Evolutionary conservation across 2,888 invertebrate species (phyloP), one percentile per base, ranked within the genome.

Genomic region (Scaptomyza flava): DNA sequence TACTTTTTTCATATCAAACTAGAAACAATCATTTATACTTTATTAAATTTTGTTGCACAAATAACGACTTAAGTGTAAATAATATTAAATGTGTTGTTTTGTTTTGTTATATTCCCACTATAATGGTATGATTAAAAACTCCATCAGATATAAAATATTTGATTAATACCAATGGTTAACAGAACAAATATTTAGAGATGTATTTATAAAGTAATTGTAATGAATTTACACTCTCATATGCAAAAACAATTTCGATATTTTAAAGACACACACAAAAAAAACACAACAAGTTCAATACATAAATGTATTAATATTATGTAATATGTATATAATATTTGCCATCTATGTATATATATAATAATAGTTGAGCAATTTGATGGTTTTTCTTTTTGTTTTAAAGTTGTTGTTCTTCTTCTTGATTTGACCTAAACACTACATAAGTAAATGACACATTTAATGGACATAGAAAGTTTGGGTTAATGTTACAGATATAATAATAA

Each of bases 391-490:
- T 6, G 1, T 17, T 17, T 41, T 41, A 43, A 41, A 45, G 51
- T 56, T 65, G 47, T 54, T 23, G 4, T 68, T 14, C 5, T 36
- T 36, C 12, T 34, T 36, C 5, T 58, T 56, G 41, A 66, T 56
- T 79, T 67, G 68, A 70, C 53, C 80, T 81, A 86, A 70, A 64
- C 36, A 83, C 87, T 81, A 81, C 58, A 72, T 86, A 81, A 81
- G 83, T 81, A 81, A 82, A 82, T 82, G 82, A 82, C 82, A 82
- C 82, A 81, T 81, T 81, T 77, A 70, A 79, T 87, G 85, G 82
- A 87, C 87, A 87, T 82, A 84, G 82, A 82, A 77, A 87, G 77
- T 72, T 81, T 72, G 73, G 79, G 63, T 76, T 75, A 77, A 72
- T 78, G 67, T 68, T 72, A 80, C 58, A 77, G 70, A 77, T 63